phyloP scores from a whole-genome alignment of 1,140 invertebrate genomes.

The Panagrolaimus sp. region DNA sequence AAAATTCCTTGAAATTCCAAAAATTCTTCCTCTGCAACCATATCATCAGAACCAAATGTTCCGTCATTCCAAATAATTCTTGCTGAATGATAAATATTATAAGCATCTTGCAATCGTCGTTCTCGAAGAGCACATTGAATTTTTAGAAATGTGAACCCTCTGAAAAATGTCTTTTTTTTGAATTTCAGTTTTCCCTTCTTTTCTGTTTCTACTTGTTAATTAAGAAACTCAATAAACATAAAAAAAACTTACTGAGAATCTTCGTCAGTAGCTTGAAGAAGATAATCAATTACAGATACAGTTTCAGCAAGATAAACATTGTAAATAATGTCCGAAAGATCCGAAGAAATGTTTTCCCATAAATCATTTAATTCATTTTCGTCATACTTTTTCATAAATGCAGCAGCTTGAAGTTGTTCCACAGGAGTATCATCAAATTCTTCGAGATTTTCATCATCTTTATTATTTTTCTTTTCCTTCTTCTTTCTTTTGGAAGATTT shows the following conservation, averaged over 20 bases:
- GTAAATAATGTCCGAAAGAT: conserved; percentile 8
- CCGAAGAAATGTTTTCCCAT: too few species aligned
- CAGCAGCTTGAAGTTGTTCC: too few species aligned
- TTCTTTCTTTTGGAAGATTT: conserved; percentile 21
- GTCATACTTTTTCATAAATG: too few species aligned
- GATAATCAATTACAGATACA: conserved; percentile 35
- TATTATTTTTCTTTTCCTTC: conserved; percentile 4
- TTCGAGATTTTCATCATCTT: conserved; percentile 19
- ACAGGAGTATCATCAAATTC: not conserved
- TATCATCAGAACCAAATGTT: conserved; percentile 34
- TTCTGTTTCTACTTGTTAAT: conserved; percentile 7
- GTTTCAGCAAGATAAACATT: conserved; percentile 25
- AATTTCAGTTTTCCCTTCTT: too few species aligned
- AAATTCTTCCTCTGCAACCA: conserved; percentile 30
- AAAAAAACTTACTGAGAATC: conserved; percentile 30
- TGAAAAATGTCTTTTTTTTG: conserved; percentile 31
- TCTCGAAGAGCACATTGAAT: conserved; percentile 37
- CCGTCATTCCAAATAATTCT: conserved; percentile 39
- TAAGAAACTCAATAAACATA: not conserved
- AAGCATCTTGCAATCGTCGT: conserved; percentile 30
- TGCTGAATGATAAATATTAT: conserved; percentile 39
- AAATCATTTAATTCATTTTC: too few species aligned
- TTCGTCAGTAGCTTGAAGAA: conserved; percentile 38
- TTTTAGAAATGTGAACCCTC: conserved; percentile 31
- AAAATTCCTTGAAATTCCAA: conserved; percentile 31